A percentile compares a stretch with the other conserved stretches of the same genome.
Conservation (phyloP, 2,888 invertebrate genomes). For the Apamea monoglypha region DNA sequence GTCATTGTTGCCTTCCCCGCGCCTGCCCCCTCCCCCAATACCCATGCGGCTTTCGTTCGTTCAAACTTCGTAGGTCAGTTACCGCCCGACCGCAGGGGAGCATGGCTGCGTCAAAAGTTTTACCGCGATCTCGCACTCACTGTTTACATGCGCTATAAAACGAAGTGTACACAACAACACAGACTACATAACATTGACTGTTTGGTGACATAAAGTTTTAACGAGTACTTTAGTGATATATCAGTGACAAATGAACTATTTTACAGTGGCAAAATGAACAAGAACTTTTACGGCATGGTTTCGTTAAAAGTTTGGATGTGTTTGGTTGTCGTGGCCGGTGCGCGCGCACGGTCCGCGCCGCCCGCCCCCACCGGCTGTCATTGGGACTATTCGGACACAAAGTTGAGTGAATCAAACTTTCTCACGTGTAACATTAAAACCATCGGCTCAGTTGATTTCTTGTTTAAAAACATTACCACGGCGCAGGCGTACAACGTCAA, state of each 20-base stretch:
- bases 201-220: conserved; percentile 82
- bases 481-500: conserved; percentile 93
- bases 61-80: conserved; percentile 91
- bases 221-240: conserved; percentile 78
- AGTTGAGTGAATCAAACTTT: conserved; percentile 90
- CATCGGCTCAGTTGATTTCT: conserved; percentile 92
- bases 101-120: conserved; percentile 90
- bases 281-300: conserved; percentile 88
- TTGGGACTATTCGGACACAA: conserved; percentile 91
- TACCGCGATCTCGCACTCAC: conserved; percentile 86
- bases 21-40: conserved; percentile 78
- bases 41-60: conserved; percentile 90
- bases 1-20: conserved; percentile 80
- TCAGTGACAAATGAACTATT: conserved; percentile 87
- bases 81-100: conserved; percentile 90
- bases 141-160: conserved; percentile 88
- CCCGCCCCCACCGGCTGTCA: conserved; percentile 93
- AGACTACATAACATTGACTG: conserved; percentile 79
- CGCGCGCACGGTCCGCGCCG: conserved; percentile 90
- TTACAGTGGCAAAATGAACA: conserved; percentile 83
- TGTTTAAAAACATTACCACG: conserved; percentile 93
- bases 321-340: conserved; percentile 85
- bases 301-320: conserved; percentile 90
- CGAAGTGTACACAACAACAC: conserved; percentile 81
- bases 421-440: conserved; percentile 93